Conservation (phyloP, 2,888 invertebrate genomes). For the Barypeithes pellucidus region DNA sequence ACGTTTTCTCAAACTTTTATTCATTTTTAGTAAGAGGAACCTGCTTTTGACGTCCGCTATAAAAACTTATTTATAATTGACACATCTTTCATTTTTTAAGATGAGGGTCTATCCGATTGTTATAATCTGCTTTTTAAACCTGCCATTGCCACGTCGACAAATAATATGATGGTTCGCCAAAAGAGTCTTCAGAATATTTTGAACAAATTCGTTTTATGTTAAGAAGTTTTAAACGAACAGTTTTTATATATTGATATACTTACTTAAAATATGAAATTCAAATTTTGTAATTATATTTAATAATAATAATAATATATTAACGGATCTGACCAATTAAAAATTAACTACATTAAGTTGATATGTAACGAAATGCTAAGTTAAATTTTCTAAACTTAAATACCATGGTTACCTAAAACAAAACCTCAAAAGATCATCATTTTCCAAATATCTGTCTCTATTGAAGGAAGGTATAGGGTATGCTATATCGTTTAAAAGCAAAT, state of each 20-base stretch:
- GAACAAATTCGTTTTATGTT: neutral
- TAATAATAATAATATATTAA: too few species aligned
- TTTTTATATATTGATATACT: neutral
- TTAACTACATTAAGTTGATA: too few species aligned
- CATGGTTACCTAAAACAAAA: too few species aligned
- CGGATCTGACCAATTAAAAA: too few species aligned
- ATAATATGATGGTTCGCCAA: slow-evolving; percentile 12
- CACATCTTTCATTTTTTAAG: slow-evolving; percentile 24
- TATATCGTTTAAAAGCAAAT: too few species aligned
- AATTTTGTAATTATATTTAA: too few species aligned
- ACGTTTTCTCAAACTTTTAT: slow-evolving; percentile 3
- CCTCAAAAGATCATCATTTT: too few species aligned
- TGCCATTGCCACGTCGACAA: slow-evolving; percentile 18
- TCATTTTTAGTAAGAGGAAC: slow-evolving; percentile 1
- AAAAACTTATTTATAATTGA: slow-evolving; percentile 26
- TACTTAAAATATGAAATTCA: too few species aligned
- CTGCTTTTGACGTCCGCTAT: slow-evolving; percentile 9
- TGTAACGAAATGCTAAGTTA: too few species aligned
- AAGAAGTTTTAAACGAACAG: neutral
- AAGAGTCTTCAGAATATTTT: neutral
- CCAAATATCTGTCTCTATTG: too few species aligned
- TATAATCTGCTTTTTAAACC: slow-evolving; percentile 13
- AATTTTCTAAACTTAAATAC: too few species aligned
- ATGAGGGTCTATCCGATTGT: slow-evolving; percentile 21
- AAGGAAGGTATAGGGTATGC: too few species aligned